Evolutionary conservation across 1,140 invertebrate genomes (phyloP).

Genomic region (Dinoponera quadriceps): DNA sequence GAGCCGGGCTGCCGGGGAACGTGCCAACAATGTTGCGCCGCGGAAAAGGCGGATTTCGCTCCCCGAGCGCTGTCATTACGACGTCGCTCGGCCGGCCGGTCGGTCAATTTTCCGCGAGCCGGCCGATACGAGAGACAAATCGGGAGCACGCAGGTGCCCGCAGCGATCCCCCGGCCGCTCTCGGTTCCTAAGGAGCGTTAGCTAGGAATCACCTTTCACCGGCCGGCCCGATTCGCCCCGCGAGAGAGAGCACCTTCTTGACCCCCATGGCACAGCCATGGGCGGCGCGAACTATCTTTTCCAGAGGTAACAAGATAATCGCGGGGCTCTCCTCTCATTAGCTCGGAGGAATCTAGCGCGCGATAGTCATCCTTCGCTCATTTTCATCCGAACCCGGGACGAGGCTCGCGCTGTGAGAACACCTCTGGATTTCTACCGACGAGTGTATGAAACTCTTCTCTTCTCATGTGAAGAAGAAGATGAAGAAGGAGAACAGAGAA

Average conservation of each 20-base stretch:
- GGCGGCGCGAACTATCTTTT: slow-evolving; percentile 44
- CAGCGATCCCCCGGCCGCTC: slow-evolving; percentile 27
- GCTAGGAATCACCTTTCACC: slow-evolving; percentile 77
- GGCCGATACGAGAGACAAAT: slow-evolving; percentile 37
- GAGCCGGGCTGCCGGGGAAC: background rate
- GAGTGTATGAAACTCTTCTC: background rate
- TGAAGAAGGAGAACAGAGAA: no score
- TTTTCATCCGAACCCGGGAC: no score
- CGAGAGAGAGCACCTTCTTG: slow-evolving; percentile 53
- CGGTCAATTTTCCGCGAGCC: slow-evolving; percentile 19
- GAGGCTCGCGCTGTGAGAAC: no score
- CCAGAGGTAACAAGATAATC: background rate
- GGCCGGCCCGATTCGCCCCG: slow-evolving; percentile 53
- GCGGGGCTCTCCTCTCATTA: background rate
- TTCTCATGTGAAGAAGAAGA: background rate
- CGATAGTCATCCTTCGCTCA: no score
- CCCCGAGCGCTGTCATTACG: slow-evolving; percentile 10
- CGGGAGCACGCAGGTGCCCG: slow-evolving; percentile 54
- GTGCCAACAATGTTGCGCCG: slow-evolving; percentile 33
- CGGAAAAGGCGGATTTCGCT: slow-evolving; percentile 21
- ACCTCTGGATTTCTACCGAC: no score
- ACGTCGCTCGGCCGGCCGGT: background rate
- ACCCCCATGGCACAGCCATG: slow-evolving; percentile 34
- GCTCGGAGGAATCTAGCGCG: no score
- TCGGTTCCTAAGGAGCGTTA: no score